These are phyloP conservation scores for Caenorhabditis parvicauda DNA, from an alignment of 2,888 invertebrate species.

Conservation along the genomic window DNA sequence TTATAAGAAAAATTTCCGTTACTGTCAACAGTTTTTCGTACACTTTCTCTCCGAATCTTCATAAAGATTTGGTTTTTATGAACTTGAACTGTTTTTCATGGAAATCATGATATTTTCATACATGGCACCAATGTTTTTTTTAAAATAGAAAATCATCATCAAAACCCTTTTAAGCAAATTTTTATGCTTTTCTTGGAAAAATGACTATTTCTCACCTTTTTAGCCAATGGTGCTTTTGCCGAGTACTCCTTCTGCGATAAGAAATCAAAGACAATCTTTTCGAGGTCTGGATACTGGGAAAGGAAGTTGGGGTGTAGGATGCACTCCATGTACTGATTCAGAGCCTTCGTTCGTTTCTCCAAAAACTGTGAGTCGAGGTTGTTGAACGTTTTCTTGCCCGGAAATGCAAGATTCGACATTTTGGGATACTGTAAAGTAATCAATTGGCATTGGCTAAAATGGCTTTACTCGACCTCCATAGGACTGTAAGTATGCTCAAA, in stretches of 20 bases:
- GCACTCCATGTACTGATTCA: conserved; percentile 33
- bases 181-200: neutral
- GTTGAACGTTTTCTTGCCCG: conserved; percentile 89
- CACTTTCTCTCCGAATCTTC: too few species aligned
- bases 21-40: too few species aligned
- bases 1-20: too few species aligned
- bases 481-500: too few species aligned
- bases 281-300: conserved; percentile 71
- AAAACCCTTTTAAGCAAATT: too few species aligned
- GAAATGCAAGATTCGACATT: conserved; percentile 77
- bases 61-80: too few species aligned
- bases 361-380: conserved; percentile 79
- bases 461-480: too few species aligned
- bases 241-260: conserved; percentile 59
- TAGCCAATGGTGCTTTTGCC: conserved; percentile 38
- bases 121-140: neutral
- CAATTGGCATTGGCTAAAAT: neutral
- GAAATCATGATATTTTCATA: too few species aligned
- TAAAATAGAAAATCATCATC: neutral
- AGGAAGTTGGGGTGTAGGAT: conserved; percentile 71
- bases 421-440: conserved; percentile 75
- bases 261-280: conserved; percentile 60
- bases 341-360: conserved; percentile 75
- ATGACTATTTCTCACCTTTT: conserved; percentile 30
- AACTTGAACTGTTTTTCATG: too few species aligned